These are phyloP conservation scores for Rhagonycha lutea DNA, from an alignment of 2,888 invertebrate species.

Conservation along the genomic window DNA sequence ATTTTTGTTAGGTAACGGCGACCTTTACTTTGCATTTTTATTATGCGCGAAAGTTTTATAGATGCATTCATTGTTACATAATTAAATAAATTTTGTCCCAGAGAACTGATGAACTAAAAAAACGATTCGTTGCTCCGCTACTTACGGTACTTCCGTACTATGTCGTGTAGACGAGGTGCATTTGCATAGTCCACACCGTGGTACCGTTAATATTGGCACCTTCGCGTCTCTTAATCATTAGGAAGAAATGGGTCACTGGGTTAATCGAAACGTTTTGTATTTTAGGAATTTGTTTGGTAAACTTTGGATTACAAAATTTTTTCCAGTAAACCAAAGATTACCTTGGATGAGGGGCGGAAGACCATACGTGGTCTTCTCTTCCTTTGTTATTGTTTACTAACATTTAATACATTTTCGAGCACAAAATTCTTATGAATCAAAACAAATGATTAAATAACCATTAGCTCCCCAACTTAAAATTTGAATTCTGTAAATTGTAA, in stretches of 20 bases:
- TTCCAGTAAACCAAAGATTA: background rate
- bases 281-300: background rate
- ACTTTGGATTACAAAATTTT: background rate
- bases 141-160: constrained; percentile 27
- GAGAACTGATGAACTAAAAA: constrained; percentile 30
- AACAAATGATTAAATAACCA: too few relatives aligned
- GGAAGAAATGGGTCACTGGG: constrained; percentile 7
- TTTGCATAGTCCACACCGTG: constrained; percentile 29
- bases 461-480: background rate
- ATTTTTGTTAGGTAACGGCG: background rate
- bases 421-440: too few relatives aligned
- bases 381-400: too few relatives aligned
- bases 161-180: constrained; percentile 27
- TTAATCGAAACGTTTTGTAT: constrained; percentile 2
- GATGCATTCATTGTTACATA: background rate
- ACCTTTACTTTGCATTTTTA: background rate
- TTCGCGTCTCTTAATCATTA: constrained; percentile 4
- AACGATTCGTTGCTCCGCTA: constrained; percentile 20
- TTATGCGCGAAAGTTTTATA: background rate
- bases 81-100: constrained; percentile 25
- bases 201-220: constrained; percentile 28
- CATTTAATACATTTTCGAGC: too few relatives aligned
- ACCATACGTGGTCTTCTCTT: too few relatives aligned
- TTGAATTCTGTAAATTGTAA: background rate
- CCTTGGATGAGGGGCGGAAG: too few relatives aligned